A percentile compares a stretch with the other conserved stretches of the same genome.
Conservation (phyloP, 2,797 vertebrate genomes). For the Prunella strophiata region DNA sequence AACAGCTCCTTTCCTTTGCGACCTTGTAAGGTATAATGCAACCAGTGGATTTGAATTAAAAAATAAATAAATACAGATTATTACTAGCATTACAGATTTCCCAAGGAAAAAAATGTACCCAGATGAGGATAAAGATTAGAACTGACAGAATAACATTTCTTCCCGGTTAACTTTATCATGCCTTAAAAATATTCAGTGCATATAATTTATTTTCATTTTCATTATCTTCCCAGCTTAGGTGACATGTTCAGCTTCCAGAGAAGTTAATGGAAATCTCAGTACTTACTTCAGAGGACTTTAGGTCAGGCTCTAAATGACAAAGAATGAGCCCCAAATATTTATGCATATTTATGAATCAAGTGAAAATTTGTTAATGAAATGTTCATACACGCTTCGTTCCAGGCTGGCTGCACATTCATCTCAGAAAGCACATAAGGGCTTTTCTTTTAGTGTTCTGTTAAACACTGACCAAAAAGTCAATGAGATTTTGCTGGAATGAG, state of each 20-base stretch:
- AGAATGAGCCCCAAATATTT: conserved; percentile 28
- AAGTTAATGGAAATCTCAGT: conserved; percentile 15
- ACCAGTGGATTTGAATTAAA: neutral
- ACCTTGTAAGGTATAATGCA: neutral
- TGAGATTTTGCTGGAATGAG: conserved; percentile 17
- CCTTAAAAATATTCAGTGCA: conserved; percentile 1
- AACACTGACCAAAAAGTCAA: conserved; percentile 18
- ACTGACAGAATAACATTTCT: neutral
- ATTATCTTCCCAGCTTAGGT: conserved; percentile 9
- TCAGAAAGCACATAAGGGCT: neutral
- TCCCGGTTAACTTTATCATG: conserved; percentile 6
- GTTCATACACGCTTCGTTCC: neutral
- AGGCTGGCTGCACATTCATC: neutral
- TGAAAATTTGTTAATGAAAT: conserved; percentile 42
- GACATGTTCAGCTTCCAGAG: neutral
- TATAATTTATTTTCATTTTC: conserved; percentile 26
- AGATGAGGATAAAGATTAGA: conserved; percentile 3
- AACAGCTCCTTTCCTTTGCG: neutral
- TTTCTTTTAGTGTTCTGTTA: neutral
- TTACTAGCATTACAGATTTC: neutral
- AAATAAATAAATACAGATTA: neutral
- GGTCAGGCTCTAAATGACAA: neutral
- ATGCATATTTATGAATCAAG: conserved; percentile 27
- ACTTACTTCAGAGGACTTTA: neutral
- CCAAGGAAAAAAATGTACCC: neutral